Evolutionary conservation across 2,113 vertebrate genomes (phyloP), one percentile per base, ranked within the genome.

Genomic region (Vidua macroura): DNA sequence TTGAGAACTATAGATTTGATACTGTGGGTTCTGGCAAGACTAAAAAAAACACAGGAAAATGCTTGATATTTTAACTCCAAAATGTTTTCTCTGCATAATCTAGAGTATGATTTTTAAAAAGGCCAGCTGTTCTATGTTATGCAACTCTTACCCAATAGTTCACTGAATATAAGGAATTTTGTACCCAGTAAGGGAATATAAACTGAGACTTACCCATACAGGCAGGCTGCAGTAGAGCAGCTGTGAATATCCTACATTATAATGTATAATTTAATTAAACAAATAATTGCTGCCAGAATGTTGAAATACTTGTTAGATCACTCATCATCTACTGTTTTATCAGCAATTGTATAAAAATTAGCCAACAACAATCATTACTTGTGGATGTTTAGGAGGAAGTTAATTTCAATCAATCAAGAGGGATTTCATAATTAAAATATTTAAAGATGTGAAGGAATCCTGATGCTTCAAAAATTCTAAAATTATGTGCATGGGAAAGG

Each of bases 321-420:
- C 43, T 81, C 60, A 46, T 87, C 70, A 69, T 48, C 46, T 77
- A 41, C 46, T 80, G 17, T 66, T 88, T 79, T 90, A 81, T 83
- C 78, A 91, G 68, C 25, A 35, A 28, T 30, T 12, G 64, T 31
- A 17, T 64, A 87, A 76, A 87, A 51, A 83, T 43, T 16, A 77
- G 20, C 51, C 46, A 85, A 73, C 66, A 75, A 39, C 8, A 20
- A 41, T 67, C 39, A 43, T 60, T 80, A 90, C 19, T 66, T 81
- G 30, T 21, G 28, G 27, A 80, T 83, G 33, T 67, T 95, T 78
- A 48, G 24, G 35, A 83, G 59, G 30, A 88, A 28, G 48, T 31
- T 87, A 63, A 90, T 88, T 92, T 93, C 60, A 96, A 63, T 9
- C 53, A 90, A 25, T 69, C 39, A 90, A 89, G 68, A 81, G 12